Percentiles rank a stretch among this genome's conserved stretches.
Conservation (phyloP, 2,797 vertebrate species). For the Botia almorhae region DNA sequence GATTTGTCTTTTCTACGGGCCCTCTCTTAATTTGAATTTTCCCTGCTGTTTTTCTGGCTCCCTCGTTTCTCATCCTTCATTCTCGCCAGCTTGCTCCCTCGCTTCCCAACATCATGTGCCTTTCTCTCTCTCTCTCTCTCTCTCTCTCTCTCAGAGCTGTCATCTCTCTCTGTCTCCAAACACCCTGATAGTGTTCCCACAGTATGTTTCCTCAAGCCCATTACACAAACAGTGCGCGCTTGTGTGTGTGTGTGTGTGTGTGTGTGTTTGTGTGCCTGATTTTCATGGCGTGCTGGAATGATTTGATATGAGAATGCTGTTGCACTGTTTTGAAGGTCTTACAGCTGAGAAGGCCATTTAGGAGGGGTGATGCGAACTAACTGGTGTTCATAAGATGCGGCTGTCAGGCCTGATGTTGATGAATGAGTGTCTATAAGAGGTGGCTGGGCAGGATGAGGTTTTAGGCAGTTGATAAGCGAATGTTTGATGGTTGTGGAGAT, state of each 20-base stretch:
- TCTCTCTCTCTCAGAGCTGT: constrained; percentile 40
- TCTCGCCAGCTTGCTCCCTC: not conserved
- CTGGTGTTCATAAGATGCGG: constrained; percentile 37
- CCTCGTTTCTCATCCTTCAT: not conserved
- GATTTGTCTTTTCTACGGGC: not conserved
- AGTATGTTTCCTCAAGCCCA: constrained; percentile 28
- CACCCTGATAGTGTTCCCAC: constrained; percentile 26
- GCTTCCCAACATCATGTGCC: constrained; percentile 31
- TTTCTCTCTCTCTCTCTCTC: constrained; percentile 11
- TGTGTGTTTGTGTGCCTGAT: not conserved
- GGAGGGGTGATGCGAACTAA: constrained; percentile 38
- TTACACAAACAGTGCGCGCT: constrained; percentile 18
- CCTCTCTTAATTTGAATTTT: constrained; percentile 33
- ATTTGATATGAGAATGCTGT: constrained; percentile 36
- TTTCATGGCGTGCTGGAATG: constrained; percentile 1
- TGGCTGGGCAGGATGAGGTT: constrained; percentile 23
- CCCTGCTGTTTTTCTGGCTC: constrained; percentile 27
- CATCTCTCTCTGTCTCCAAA: constrained; percentile 50
- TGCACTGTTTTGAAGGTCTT: constrained; percentile 34
- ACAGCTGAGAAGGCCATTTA: constrained; percentile 36
- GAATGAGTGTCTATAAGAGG: constrained; percentile 38
- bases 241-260: constrained; percentile 9
- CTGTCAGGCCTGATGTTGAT: constrained; percentile 38
- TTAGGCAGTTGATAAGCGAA: constrained; percentile 22
- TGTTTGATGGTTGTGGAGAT: constrained; percentile 14